Evolutionary conservation across 2,888 invertebrate species (phyloP).

Genomic region (Ophion costatus): DNA sequence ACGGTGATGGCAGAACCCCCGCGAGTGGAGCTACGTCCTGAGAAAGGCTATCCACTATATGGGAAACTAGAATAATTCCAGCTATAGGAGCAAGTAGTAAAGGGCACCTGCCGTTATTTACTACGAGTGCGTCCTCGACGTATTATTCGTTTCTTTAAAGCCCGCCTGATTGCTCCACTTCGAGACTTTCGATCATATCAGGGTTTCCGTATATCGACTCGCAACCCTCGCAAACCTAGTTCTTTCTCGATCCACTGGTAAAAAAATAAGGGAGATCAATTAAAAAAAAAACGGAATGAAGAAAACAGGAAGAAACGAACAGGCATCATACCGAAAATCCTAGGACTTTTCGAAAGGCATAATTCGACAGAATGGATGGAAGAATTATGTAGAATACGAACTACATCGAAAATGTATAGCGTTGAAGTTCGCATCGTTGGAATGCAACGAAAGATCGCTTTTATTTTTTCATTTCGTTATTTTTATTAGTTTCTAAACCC

Average conservation of each 20-base stretch:
- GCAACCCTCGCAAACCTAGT: constrained; percentile 75
- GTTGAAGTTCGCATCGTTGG: too few relatives aligned
- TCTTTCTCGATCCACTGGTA: constrained; percentile 74
- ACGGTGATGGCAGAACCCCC: not conserved
- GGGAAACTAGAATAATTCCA: not conserved
- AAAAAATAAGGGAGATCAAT: constrained; percentile 28
- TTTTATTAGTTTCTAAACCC: too few relatives aligned
- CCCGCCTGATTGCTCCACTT: constrained; percentile 47
- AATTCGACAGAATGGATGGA: too few relatives aligned
- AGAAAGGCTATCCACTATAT: not conserved
- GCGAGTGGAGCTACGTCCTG: not conserved
- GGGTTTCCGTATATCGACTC: constrained; percentile 51
- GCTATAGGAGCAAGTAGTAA: not conserved
- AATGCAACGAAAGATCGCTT: too few relatives aligned
- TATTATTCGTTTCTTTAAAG: not conserved
- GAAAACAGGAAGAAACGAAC: not conserved
- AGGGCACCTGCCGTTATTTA: not conserved
- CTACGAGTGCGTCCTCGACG: not conserved
- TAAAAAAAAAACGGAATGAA: constrained; percentile 54
- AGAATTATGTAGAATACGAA: too few relatives aligned
- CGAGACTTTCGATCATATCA: constrained; percentile 76
- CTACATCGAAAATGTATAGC: not conserved
- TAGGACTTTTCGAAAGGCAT: too few relatives aligned
- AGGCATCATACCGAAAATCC: not conserved
- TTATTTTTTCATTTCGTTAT: too few relatives aligned